Evolutionary conservation across 53 echinoderm and acorn worm genomes (phyloP).

Genomic region (Henricia sp.): DNA sequence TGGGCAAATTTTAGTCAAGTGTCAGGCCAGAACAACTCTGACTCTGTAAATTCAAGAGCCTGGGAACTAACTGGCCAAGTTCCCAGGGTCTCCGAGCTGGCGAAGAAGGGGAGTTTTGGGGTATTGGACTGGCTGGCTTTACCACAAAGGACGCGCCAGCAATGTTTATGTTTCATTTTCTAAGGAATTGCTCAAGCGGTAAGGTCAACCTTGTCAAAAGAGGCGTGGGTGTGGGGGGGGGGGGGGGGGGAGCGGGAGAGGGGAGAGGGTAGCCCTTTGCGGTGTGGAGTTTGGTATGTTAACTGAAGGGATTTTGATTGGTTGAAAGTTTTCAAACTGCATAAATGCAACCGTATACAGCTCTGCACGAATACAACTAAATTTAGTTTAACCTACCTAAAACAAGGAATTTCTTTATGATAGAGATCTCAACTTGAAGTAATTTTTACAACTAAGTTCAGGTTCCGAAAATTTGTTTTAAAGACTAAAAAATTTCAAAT

Average conservation of each 20-base stretch:
- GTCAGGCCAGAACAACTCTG: no score
- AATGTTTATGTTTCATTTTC: constrained; percentile 62
- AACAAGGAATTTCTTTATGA: no score
- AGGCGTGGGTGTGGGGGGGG: constrained; percentile 10
- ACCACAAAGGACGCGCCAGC: constrained; percentile 46
- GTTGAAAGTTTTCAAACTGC: background rate
- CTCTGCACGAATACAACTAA: no score
- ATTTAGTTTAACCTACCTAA: no score
- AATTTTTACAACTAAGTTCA: no score
- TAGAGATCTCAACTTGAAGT: no score
- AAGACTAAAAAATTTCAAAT: no score
- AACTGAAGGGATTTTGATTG: constrained; percentile 1
- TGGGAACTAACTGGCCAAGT: background rate
- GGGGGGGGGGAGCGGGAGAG: background rate
- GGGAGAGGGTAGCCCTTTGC: background rate
- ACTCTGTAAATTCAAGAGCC: constrained; percentile 34
- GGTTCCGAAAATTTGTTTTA: no score
- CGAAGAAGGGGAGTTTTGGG: background rate
- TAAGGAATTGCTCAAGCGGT: constrained; percentile 44
- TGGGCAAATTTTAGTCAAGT: no score
- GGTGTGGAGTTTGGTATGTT: background rate
- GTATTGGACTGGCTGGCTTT: constrained; percentile 18
- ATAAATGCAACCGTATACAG: no score
- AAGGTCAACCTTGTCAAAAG: constrained; percentile 53
- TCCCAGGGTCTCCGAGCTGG: constrained; percentile 9